Evolutionary conservation across 2,797 vertebrate species (phyloP).

Genomic region (Crenichthys baileyi): DNA sequence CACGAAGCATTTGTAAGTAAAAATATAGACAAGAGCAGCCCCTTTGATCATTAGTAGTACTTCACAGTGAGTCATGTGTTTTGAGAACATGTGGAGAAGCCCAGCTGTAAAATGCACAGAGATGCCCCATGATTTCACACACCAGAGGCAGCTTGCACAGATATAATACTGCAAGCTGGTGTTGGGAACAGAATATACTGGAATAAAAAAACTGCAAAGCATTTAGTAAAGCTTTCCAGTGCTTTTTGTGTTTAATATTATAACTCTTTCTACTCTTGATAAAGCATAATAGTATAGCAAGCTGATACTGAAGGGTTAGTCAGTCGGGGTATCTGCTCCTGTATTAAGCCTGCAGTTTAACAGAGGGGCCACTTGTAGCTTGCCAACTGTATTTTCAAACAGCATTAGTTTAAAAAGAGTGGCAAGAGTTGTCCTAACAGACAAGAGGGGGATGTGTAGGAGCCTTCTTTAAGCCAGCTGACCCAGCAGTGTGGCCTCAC

Average conservation of each 20-base stretch:
- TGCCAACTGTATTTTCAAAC: not conserved
- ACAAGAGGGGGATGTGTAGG: too few relatives aligned
- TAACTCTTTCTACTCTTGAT: too few relatives aligned
- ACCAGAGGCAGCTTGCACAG: not conserved
- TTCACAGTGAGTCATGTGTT: constrained; percentile 22
- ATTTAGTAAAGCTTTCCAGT: not conserved
- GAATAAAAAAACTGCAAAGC: not conserved
- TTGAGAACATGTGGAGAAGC: constrained; percentile 15
- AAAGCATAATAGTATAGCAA: too few relatives aligned
- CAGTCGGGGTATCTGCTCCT: not conserved
- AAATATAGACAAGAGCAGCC: not conserved
- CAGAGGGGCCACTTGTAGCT: not conserved
- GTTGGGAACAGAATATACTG: not conserved
- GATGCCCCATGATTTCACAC: not conserved
- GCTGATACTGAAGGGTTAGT: too few relatives aligned
- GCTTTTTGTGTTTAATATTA: not conserved
- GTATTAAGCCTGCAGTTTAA: not conserved
- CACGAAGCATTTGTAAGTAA: constrained; percentile 1
- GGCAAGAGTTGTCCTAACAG: too few relatives aligned
- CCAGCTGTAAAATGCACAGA: constrained; percentile 1
- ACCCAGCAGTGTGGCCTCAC: not conserved
- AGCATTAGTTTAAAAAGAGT: not conserved
- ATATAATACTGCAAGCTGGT: not conserved
- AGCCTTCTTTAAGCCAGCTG: not conserved
- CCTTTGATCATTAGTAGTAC: not conserved